These are phyloP conservation scores for Hippopotamus amphibius DNA, from an alignment of 2,113 vertebrate species.

Conservation along the genomic window DNA sequence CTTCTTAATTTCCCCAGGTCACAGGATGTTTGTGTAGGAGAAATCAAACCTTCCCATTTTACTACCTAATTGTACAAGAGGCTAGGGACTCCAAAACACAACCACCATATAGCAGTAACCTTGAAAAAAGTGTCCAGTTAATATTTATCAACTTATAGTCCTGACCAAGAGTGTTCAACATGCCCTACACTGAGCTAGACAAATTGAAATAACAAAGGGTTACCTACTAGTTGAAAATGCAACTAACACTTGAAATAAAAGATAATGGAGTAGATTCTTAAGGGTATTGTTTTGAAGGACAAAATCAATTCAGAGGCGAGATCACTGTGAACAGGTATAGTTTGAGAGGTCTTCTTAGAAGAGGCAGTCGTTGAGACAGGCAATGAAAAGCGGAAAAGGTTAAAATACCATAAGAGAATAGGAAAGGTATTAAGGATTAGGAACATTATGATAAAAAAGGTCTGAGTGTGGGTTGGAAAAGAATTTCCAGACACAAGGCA, in stretches of 20 bases:
- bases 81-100: not conserved
- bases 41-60: conserved; percentile 13
- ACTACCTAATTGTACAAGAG: not conserved
- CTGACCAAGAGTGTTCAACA: not conserved
- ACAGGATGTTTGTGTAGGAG: not conserved
- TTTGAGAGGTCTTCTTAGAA: not conserved
- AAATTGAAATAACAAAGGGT: not conserved
- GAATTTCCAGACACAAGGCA: no score
- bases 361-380: not conserved
- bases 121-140: not conserved
- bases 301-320: not conserved
- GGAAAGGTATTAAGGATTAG: not conserved
- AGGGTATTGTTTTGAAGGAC: not conserved
- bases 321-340: not conserved
- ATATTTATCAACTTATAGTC: not conserved
- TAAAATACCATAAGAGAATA: not conserved
- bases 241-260: not conserved
- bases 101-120: not conserved
- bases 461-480: no score
- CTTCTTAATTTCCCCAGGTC: not conserved
- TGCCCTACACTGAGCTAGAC: not conserved
- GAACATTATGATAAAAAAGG: not conserved
- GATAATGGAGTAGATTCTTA: not conserved
- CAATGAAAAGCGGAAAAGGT: not conserved
- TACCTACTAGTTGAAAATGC: not conserved